Evolutionary conservation across 2,888 invertebrate species (phyloP).

Genomic region (Nematopogon swammerdamellus): DNA sequence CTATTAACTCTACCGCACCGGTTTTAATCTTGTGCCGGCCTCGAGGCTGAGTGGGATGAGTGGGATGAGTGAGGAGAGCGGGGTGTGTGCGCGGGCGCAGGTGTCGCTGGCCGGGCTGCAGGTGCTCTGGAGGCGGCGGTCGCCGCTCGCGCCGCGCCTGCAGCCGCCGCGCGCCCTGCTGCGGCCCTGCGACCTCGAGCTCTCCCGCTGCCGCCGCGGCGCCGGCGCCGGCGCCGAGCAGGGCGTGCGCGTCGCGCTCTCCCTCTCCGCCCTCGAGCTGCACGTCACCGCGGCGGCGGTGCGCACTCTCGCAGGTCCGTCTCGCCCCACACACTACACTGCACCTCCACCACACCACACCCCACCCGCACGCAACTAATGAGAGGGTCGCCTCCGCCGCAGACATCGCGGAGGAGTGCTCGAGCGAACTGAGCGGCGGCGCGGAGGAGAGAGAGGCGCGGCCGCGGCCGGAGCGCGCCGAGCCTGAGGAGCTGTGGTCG

Average conservation of each 20-base stretch:
- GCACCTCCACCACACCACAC: too few relatives aligned
- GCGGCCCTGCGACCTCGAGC: slow-evolving; percentile 68
- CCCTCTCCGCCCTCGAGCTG: slow-evolving; percentile 65
- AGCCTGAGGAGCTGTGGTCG: slow-evolving; percentile 66
- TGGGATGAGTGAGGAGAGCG: too few relatives aligned
- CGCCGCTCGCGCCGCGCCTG: slow-evolving; percentile 53
- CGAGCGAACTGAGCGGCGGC: slow-evolving; percentile 30
- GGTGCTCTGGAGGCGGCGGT: slow-evolving; percentile 46
- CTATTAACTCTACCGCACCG: too few relatives aligned
- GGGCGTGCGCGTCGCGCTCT: slow-evolving; percentile 62
- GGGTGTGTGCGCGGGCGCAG: neutral
- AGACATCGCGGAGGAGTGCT: slow-evolving; percentile 51
- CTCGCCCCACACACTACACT: too few relatives aligned
- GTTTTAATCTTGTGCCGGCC: too few relatives aligned
- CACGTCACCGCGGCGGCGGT: slow-evolving; percentile 71
- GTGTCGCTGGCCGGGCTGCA: slow-evolving; percentile 35
- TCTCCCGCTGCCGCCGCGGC: slow-evolving; percentile 59
- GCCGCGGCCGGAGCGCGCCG: slow-evolving; percentile 23
- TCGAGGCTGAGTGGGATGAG: too few relatives aligned
- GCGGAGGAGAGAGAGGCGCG: slow-evolving; percentile 44
- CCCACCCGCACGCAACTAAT: too few relatives aligned
- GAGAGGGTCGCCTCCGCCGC: slow-evolving; percentile 4
- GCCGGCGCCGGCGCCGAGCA: slow-evolving; percentile 61
- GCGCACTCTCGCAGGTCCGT: slow-evolving; percentile 66
- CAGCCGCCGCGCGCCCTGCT: too few relatives aligned